Conservation (phyloP, 2,888 invertebrate species). For the Orgyia antiqua region DNA sequence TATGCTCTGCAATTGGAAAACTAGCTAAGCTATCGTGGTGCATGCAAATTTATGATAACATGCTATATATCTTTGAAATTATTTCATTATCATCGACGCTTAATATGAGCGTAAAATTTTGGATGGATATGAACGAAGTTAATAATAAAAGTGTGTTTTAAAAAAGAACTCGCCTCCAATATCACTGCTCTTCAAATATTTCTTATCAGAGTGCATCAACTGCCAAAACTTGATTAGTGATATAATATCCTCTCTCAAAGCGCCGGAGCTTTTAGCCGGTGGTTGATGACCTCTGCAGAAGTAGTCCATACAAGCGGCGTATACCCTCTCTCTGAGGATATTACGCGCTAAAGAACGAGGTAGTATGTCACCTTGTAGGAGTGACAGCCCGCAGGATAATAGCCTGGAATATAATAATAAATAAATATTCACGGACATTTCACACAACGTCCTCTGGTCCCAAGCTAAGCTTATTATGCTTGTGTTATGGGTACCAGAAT, state of each 20-base stretch:
- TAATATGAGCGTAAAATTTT: too few species aligned
- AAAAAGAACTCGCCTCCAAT: conserved; percentile 79
- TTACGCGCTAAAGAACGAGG: conserved; percentile 92
- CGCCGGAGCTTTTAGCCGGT: conserved; percentile 88
- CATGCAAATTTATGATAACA: too few species aligned
- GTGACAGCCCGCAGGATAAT: conserved; percentile 92
- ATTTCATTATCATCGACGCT: too few species aligned
- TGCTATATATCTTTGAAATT: too few species aligned
- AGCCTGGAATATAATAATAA: conserved; percentile 76
- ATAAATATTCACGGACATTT: too few species aligned
- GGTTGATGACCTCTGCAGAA: conserved; percentile 94
- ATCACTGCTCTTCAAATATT: conserved; percentile 90
- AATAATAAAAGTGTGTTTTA: too few species aligned
- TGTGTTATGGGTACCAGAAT: too few species aligned
- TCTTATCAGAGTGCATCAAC: conserved; percentile 95
- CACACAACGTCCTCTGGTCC: too few species aligned
- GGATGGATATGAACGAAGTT: too few species aligned
- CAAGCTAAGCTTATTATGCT: too few species aligned
- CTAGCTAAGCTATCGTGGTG: too few species aligned
- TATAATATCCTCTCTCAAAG: conserved; percentile 92
- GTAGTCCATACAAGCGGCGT: conserved; percentile 96
- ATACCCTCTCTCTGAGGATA: conserved; percentile 95
- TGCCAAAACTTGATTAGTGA: conserved; percentile 97
- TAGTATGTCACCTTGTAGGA: conserved; percentile 95
- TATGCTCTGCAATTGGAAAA: too few species aligned